A percentile compares a stretch with the other conserved stretches of the same genome.
Evolutionary conservation across 2,113 vertebrate species (phyloP).

Genomic region (Steatornis caripensis): DNA sequence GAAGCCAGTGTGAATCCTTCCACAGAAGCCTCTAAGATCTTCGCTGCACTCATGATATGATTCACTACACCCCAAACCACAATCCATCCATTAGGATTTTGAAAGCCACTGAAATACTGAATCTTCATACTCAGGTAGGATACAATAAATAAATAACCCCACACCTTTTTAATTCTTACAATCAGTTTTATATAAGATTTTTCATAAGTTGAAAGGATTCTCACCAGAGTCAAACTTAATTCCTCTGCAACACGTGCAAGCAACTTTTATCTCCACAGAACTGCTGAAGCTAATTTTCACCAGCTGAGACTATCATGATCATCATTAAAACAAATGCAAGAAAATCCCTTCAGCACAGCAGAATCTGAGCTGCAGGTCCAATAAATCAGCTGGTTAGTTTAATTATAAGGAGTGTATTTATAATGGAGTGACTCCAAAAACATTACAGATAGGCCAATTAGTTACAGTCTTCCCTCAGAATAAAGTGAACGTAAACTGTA

Average conservation of each 20-base stretch:
- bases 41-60: not conserved
- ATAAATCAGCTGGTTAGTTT: conserved; percentile 31
- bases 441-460: conserved; percentile 26
- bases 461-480: not conserved
- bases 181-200: not conserved
- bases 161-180: not conserved
- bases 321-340: not conserved
- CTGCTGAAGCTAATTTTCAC: not conserved
- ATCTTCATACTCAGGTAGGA: not conserved
- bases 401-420: conserved; percentile 54
- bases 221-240: not conserved
- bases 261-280: not conserved
- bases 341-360: not conserved
- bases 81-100: not conserved
- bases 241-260: not conserved
- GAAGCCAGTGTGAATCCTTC: not conserved
- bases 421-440: conserved; percentile 38
- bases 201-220: not conserved
- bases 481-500: not conserved
- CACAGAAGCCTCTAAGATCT: not conserved
- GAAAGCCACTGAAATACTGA: not conserved
- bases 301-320: not conserved
- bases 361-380: not conserved
- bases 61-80: not conserved
- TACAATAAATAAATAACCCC: not conserved